Evolutionary conservation across 2,888 invertebrate genomes (phyloP).

Genomic region (Andrena fulva): DNA sequence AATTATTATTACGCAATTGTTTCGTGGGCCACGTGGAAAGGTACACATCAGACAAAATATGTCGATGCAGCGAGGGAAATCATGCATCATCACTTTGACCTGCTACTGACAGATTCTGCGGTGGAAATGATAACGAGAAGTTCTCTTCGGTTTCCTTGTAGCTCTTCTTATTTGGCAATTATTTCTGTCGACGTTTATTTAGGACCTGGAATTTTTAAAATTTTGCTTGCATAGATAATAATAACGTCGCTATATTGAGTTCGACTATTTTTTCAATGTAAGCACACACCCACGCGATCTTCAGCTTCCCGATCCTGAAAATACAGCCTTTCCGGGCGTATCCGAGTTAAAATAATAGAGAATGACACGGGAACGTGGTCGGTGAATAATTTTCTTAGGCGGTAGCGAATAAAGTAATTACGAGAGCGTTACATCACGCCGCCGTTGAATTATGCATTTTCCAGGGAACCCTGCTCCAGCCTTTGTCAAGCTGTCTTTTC

Average conservation of each 20-base stretch:
- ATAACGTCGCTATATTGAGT: not conserved
- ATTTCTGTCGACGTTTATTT: too few relatives aligned
- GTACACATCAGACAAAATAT: too few relatives aligned
- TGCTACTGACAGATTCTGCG: too few relatives aligned
- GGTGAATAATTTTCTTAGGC: constrained; percentile 42
- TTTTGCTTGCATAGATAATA: not conserved
- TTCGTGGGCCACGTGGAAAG: too few relatives aligned
- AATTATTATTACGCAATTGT: not conserved
- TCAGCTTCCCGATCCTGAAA: not conserved
- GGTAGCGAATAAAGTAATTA: constrained; percentile 47
- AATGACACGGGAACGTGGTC: constrained; percentile 26
- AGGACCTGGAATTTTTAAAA: too few relatives aligned
- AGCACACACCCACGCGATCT: not conserved
- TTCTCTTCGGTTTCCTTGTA: too few relatives aligned
- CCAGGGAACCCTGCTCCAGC: constrained; percentile 31
- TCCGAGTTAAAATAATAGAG: constrained; percentile 31
- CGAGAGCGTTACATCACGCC: constrained; percentile 30
- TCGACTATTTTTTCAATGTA: not conserved
- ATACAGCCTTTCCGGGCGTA: not conserved
- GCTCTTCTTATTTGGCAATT: too few relatives aligned
- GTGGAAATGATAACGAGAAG: too few relatives aligned
- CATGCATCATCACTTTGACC: too few relatives aligned
- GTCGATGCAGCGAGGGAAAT: too few relatives aligned
- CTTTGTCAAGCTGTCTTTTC: constrained; percentile 32
- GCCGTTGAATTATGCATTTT: constrained; percentile 58